These are phyloP conservation scores for Myzus persicae DNA, from an alignment of 1,140 invertebrate species.

Conservation along the genomic window DNA sequence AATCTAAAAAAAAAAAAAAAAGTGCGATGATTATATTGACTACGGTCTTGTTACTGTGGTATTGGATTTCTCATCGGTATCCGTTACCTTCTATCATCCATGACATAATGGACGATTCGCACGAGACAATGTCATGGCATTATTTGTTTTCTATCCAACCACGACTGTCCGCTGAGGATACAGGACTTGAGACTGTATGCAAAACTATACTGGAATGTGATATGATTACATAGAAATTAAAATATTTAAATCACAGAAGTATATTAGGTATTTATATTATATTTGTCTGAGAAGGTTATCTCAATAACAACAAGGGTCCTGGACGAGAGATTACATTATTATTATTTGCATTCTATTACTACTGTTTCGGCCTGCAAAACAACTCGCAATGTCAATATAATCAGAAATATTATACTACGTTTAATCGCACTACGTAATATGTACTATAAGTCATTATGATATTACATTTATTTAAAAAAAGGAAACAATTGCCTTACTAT, in stretches of 20 bases:
- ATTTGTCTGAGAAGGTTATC: neutral
- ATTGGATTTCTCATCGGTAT: neutral
- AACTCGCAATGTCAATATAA: neutral
- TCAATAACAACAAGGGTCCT: neutral
- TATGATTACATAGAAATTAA: neutral
- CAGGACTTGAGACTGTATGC: neutral
- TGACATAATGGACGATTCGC: neutral
- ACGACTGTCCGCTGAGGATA: neutral
- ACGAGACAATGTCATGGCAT: neutral
- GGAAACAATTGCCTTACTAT: neutral
- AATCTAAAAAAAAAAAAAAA: neutral
- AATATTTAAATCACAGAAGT: neutral
- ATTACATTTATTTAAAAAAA: neutral
- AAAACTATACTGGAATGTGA: neutral
- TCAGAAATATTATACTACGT: neutral
- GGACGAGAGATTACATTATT: neutral
- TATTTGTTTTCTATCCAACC: too few relatives aligned
- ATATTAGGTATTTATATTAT: too few relatives aligned
- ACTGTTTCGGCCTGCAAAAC: neutral
- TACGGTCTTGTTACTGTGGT: neutral
- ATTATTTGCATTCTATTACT: neutral
- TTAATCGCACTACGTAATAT: neutral
- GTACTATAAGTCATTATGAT: neutral
- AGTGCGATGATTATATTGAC: neutral
- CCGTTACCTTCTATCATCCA: neutral